Percentiles rank a stretch among this genome's conserved stretches.
phyloP scores from a whole-genome alignment of 1,140 invertebrate genomes.

The Lamellibrachia luymesi region DNA sequence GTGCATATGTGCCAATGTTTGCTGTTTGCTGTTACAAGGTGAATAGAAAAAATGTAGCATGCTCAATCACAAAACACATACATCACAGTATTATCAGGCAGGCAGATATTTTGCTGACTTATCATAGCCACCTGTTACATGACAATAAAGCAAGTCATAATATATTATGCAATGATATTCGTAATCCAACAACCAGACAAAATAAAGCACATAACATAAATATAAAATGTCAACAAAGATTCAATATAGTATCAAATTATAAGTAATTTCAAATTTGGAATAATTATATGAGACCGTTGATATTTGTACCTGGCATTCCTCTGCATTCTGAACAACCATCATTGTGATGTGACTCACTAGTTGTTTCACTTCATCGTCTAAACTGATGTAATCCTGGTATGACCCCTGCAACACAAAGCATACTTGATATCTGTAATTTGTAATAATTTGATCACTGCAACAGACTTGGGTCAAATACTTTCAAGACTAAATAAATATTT shows the following conservation, averaged over 20 bases:
- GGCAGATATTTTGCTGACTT: no score
- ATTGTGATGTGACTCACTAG: slow-evolving; percentile 47
- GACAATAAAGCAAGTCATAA: no score
- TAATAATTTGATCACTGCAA: background rate
- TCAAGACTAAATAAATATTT: no score
- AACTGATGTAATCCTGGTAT: slow-evolving; percentile 52
- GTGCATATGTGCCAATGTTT: no score
- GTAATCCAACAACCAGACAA: background rate
- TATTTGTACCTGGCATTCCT: slow-evolving; percentile 49
- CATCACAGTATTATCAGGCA: background rate
- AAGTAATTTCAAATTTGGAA: background rate
- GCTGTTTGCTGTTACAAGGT: no score
- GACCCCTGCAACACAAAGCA: slow-evolving; percentile 39
- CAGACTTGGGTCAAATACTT: background rate
- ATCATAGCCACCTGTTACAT: no score
- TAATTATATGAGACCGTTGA: background rate
- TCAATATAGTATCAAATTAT: background rate
- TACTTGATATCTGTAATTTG: no score
- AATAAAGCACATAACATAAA: background rate
- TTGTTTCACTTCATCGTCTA: slow-evolving; percentile 50
- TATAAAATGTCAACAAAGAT: background rate
- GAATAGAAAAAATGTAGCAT: no score
- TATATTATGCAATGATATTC: no score
- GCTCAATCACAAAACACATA: no score
- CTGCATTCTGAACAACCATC: slow-evolving; percentile 49